Evolutionary conservation across 2,797 vertebrate genomes (phyloP).

Genomic region (Gallinago nigripennis): DNA sequence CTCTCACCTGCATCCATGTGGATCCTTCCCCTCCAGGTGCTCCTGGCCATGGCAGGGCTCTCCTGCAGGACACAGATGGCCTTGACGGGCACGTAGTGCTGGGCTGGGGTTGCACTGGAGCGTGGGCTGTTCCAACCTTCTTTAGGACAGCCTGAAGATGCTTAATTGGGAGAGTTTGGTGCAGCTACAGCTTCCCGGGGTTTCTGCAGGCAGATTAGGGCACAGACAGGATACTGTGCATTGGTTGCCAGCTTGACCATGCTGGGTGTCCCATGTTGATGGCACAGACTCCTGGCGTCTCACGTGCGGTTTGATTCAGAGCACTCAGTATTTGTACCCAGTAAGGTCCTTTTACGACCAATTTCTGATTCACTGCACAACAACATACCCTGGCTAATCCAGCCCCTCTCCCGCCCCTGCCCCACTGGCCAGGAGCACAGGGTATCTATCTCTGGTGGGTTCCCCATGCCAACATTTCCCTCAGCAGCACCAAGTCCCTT

Average conservation of each 20-base stretch:
- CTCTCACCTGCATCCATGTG: accelerated
- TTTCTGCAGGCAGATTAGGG: background rate
- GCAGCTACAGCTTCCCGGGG: background rate
- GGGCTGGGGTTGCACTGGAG: background rate
- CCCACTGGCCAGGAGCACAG: background rate
- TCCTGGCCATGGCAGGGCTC: background rate
- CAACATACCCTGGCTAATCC: background rate
- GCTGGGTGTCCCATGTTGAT: background rate
- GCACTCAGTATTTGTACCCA: accelerated
- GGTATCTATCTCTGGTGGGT: background rate
- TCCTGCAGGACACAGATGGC: background rate
- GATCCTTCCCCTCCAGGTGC: background rate
- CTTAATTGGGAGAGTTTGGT: accelerated
- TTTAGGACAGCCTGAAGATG: background rate
- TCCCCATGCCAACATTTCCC: background rate
- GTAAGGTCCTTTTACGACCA: background rate
- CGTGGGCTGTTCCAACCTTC: accelerated
- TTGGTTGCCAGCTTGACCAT: background rate
- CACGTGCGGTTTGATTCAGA: background rate
- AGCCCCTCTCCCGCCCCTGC: background rate
- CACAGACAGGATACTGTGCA: accelerated
- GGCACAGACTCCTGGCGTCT: accelerated
- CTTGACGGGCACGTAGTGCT: accelerated
- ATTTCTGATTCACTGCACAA: background rate
- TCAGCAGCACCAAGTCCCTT: background rate